Evolutionary conservation across 2,113 vertebrate species (phyloP).

Genomic region (Todiramphus chloris): DNA sequence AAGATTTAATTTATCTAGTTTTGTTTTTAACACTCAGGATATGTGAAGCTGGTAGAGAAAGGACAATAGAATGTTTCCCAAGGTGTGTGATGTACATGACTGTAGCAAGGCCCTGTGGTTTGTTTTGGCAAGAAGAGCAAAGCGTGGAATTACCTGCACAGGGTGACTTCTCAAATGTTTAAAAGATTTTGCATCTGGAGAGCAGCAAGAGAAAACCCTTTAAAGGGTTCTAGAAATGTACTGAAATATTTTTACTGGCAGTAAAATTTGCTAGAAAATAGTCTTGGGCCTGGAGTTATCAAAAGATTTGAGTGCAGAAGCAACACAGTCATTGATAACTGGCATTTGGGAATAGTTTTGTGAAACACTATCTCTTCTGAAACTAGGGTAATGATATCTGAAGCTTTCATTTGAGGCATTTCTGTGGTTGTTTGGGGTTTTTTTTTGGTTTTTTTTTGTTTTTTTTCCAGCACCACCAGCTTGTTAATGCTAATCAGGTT

Average conservation of each 20-base stretch:
- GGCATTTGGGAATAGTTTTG: not conserved
- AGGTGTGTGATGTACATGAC: not conserved
- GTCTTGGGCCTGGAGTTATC: not conserved
- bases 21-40: not conserved
- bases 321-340: not conserved
- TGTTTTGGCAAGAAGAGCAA: not conserved
- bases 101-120: not conserved
- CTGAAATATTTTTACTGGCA: not conserved
- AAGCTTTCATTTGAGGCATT: not conserved
- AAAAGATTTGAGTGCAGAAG: not conserved
- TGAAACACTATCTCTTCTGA: not conserved
- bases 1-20: not conserved
- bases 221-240: not conserved
- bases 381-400: not conserved
- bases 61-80: not conserved
- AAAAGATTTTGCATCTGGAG: not conserved
- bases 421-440: not conserved
- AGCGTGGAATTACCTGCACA: not conserved
- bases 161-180: not conserved
- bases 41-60: not conserved
- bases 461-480: not conserved
- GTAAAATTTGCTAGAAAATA: not conserved
- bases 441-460: not conserved
- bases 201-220: not conserved
- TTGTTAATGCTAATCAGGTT: not conserved